phyloP scores from a whole-genome alignment of 2,888 invertebrate species.

The Ochropleura plecta region DNA sequence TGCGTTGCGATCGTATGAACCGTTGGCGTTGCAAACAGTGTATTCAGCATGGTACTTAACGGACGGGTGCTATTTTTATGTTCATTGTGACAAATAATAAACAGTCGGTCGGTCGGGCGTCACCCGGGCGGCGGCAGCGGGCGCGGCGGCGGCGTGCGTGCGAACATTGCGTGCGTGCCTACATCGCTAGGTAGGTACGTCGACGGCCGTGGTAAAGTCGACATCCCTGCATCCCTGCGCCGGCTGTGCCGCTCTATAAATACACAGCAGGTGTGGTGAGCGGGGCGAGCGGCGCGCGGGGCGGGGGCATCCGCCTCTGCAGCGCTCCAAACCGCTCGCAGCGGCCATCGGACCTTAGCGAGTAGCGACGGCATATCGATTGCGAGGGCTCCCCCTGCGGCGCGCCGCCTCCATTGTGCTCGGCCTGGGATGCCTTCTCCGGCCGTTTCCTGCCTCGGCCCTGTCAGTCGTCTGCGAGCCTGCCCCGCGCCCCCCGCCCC shows the following conservation, averaged over 20 bases:
- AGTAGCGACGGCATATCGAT: slow-evolving; percentile 91
- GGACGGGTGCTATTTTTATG: slow-evolving; percentile 82
- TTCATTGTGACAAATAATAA: slow-evolving; percentile 84
- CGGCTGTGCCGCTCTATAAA: slow-evolving; percentile 88
- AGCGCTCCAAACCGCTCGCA: slow-evolving; percentile 88
- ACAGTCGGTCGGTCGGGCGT: slow-evolving; percentile 79
- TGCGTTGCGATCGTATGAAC: slow-evolving; percentile 51
- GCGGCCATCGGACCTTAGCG: slow-evolving; percentile 91
- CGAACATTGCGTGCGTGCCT: slow-evolving; percentile 71
- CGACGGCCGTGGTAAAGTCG: slow-evolving; percentile 82
- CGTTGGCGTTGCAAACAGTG: slow-evolving; percentile 65
- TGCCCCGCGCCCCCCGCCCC: slow-evolving; percentile 69
- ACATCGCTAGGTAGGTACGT: slow-evolving; percentile 75
- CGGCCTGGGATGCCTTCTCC: slow-evolving; percentile 89
- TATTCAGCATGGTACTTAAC: slow-evolving; percentile 71
- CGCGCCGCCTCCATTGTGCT: slow-evolving; percentile 89
- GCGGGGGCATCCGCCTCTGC: slow-evolving; percentile 88
- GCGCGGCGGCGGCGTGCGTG: slow-evolving; percentile 71
- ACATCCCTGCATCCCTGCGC: slow-evolving; percentile 87
- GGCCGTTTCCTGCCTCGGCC: slow-evolving; percentile 87
- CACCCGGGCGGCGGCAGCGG: slow-evolving; percentile 73
- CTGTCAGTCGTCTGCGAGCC: slow-evolving; percentile 75
- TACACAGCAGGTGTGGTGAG: slow-evolving; percentile 89
- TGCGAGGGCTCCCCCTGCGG: slow-evolving; percentile 91
- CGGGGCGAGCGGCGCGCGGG: slow-evolving; percentile 79